A percentile compares a stretch with the other conserved stretches of the same genome.
phyloP scores from a whole-genome alignment of 2,797 vertebrate species.

The Novumbra hubbsi region DNA sequence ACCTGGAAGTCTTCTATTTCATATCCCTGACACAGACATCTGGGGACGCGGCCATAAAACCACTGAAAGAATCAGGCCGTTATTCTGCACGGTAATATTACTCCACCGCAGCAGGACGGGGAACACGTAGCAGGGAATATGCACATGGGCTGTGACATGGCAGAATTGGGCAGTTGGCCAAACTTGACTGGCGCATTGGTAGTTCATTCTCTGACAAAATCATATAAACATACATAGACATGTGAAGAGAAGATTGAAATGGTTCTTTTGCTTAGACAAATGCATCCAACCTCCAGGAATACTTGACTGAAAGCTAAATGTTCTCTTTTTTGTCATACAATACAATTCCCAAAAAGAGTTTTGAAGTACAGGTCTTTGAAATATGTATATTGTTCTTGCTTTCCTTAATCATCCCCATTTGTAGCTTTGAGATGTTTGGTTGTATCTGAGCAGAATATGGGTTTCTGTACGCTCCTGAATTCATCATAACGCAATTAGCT shows the following conservation, averaged over 20 bases:
- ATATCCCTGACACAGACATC: slow-evolving; percentile 42
- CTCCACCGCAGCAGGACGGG: slow-evolving; percentile 15
- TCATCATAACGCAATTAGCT: too few relatives aligned
- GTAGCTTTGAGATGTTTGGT: too few relatives aligned
- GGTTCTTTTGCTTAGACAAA: background rate
- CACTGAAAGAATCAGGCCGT: background rate
- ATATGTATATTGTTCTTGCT: too few relatives aligned
- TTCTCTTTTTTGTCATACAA: too few relatives aligned
- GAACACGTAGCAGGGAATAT: background rate
- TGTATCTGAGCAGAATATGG: too few relatives aligned
- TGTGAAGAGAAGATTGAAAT: background rate
- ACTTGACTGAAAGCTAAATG: too few relatives aligned
- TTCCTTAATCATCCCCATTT: too few relatives aligned
- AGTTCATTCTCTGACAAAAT: background rate
- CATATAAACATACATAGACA: background rate
- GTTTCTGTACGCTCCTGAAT: too few relatives aligned
- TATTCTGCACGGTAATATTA: background rate
- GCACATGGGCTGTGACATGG: background rate
- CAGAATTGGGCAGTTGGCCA: background rate
- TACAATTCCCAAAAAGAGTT: too few relatives aligned
- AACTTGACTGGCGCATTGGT: background rate
- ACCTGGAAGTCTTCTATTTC: slow-evolving; percentile 41
- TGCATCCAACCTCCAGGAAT: background rate
- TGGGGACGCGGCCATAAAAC: slow-evolving; percentile 54
- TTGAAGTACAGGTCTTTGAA: too few relatives aligned